Conservation (phyloP, 2,888 invertebrate genomes). For the Drosophila infuscata region DNA sequence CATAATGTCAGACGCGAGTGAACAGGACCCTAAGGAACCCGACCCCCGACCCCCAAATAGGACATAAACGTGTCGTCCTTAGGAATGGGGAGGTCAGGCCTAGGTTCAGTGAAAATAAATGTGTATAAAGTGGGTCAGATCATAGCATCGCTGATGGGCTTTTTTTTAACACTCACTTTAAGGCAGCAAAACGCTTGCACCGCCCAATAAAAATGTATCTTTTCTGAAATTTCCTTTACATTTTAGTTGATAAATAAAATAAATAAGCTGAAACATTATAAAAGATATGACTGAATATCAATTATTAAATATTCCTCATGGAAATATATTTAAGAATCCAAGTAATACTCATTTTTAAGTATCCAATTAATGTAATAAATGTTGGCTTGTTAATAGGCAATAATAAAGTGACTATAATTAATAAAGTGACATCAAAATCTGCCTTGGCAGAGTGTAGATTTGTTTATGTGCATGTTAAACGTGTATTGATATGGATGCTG, state of each 20-base stretch:
- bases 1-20: constrained; percentile 74
- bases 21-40: background rate
- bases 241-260: background rate
- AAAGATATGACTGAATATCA: background rate
- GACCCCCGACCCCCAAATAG: background rate
- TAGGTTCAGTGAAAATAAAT: constrained; percentile 65
- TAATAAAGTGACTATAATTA: constrained; percentile 1
- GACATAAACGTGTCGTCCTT: constrained; percentile 27
- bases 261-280: background rate
- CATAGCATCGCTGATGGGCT: constrained; percentile 17
- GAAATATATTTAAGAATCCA: background rate
- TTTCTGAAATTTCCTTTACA: background rate
- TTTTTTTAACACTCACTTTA: background rate
- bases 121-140: constrained; percentile 67
- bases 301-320: background rate
- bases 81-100: constrained; percentile 25
- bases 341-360: background rate
- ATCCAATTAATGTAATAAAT: background rate
- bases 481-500: constrained; percentile 7
- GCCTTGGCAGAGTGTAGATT: constrained; percentile 17
- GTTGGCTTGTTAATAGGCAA: background rate
- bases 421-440: background rate
- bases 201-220: constrained; percentile 4
- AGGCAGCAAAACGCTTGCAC: background rate
- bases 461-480: constrained; percentile 40